phyloP scores from a whole-genome alignment of 2,113 vertebrate genomes.

The Oophaga pumilio region DNA sequence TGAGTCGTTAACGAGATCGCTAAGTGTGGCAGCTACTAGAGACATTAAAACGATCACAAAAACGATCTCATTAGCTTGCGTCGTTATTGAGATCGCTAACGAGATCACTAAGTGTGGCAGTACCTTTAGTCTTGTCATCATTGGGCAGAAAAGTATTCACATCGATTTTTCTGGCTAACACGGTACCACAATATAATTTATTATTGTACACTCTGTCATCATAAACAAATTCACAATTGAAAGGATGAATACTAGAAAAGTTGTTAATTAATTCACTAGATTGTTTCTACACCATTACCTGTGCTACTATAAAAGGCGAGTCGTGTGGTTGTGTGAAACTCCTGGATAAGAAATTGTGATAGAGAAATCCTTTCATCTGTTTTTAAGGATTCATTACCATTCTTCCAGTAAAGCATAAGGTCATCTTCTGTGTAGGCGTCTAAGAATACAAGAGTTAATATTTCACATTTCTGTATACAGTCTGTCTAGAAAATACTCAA shows the following conservation, averaged over 20 bases:
- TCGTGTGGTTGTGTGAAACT: conserved; percentile 96
- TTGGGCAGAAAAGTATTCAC: no score
- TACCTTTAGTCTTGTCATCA: no score
- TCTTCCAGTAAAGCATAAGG: conserved; percentile 99
- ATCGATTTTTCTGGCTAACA: no score
- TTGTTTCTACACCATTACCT: conserved; percentile 70
- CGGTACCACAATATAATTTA: no score
- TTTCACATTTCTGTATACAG: background rate
- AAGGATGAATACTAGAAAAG: background rate
- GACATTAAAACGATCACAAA: no score
- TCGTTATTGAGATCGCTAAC: no score
- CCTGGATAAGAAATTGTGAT: conserved; percentile 97
- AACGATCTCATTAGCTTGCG: no score
- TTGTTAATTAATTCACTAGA: background rate
- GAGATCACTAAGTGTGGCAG: no score
- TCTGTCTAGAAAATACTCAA: background rate
- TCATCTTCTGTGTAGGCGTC: conserved; percentile 98
- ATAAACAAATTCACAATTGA: background rate
- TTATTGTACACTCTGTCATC: no score
- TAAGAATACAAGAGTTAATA: conserved; percentile 59
- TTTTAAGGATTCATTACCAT: conserved; percentile 94
- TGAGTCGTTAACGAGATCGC: no score
- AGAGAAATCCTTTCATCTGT: conserved; percentile 95
- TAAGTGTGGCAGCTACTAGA: no score
- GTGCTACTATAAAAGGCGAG: conserved; percentile 98